phyloP scores from a whole-genome alignment of 1,140 invertebrate genomes.

The Drosophila gunungcola region DNA sequence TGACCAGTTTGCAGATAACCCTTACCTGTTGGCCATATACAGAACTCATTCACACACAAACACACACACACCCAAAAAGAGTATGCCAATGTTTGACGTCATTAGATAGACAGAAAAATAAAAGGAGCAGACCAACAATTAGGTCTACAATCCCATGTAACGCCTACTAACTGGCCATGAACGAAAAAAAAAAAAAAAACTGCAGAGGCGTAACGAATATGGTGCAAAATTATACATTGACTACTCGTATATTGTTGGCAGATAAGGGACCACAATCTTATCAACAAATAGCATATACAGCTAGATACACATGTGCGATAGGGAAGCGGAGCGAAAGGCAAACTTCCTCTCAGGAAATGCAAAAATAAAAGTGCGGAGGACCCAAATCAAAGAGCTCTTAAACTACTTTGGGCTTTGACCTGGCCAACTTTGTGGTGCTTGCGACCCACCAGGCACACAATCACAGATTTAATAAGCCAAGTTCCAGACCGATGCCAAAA shows the following conservation, averaged over 20 bases:
- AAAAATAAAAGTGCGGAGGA: slow-evolving; percentile 1
- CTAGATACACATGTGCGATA: slow-evolving; percentile 7
- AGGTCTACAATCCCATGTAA: slow-evolving; percentile 35
- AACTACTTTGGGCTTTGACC: slow-evolving; percentile 49
- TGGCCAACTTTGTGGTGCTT: slow-evolving; percentile 21
- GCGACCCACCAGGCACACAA: slow-evolving; percentile 30
- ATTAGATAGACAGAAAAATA: slow-evolving; percentile 24
- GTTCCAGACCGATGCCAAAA: slow-evolving; percentile 14
- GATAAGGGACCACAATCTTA: slow-evolving; percentile 57
- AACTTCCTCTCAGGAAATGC: slow-evolving; percentile 44
- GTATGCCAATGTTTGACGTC: slow-evolving; percentile 30
- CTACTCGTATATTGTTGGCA: slow-evolving; percentile 35
- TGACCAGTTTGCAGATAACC: slow-evolving; percentile 32
- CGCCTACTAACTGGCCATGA: slow-evolving; percentile 21
- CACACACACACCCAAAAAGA: slow-evolving; percentile 1
- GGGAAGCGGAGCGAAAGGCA: slow-evolving; percentile 19
- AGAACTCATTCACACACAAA: slow-evolving; percentile 1
- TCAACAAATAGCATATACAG: slow-evolving; percentile 39
- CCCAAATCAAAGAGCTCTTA: slow-evolving; percentile 28
- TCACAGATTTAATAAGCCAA: slow-evolving; percentile 64
- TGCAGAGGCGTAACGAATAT: slow-evolving; percentile 63
- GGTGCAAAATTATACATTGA: slow-evolving; percentile 38
- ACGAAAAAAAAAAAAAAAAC: slow-evolving; percentile 8
- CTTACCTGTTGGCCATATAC: slow-evolving; percentile 18
- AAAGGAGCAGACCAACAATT: slow-evolving; percentile 34